Base-by-base conservation (phyloP, 2,113 vertebrate genomes). In the Todiramphus chloris region DNA sequence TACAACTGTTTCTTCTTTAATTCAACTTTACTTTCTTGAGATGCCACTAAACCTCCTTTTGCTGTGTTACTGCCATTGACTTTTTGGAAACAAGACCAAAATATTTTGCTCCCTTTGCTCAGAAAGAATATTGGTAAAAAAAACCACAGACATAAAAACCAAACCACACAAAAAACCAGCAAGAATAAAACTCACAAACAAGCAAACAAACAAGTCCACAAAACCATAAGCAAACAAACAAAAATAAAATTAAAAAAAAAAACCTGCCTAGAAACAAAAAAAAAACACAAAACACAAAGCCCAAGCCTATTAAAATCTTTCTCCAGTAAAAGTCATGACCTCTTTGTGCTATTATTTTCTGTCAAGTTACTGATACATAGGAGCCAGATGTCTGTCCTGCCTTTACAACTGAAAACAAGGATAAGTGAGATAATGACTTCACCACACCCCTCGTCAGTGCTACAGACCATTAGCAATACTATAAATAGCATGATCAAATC, bases 401-500 rank as follows among this genome's bases (percentile, higher is more conserved):
- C 41, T 82, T 84, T 89, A 37, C 23, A 84, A 76, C 31, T 66
- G 44, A 79, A 94, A 91, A 83, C 39, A 93, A 85, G 44, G 60
- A 37, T 69, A 69, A 95, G 78, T 80, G 79, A 79, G 78, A 82
- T 63, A 87, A 69, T 46, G 30, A 41, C 48, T 94, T 83, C 58
- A 73, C 58, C 78, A 87, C n/a, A 53, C 62, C 56, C 73, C 77
- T 95, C 89, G 69, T 87, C 95, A 84, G 77, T 76, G 91, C 56
- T 89, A 62, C 75, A 95, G 87, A 73, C 50, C 87, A 94, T 91
- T 95, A 94, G 25, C 73, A 96, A 66, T 87, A 87, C 89, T 89
- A 93, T 90, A 96, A 95, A 96, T 93, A 96, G 81, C 55, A 87
- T 16, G 70, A 94, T 96, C 78, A 91, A 91, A 95, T 85, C 91